Evolutionary conservation across 2,797 vertebrate species (phyloP).

Genomic region (Helicolenus hilgendorfi): DNA sequence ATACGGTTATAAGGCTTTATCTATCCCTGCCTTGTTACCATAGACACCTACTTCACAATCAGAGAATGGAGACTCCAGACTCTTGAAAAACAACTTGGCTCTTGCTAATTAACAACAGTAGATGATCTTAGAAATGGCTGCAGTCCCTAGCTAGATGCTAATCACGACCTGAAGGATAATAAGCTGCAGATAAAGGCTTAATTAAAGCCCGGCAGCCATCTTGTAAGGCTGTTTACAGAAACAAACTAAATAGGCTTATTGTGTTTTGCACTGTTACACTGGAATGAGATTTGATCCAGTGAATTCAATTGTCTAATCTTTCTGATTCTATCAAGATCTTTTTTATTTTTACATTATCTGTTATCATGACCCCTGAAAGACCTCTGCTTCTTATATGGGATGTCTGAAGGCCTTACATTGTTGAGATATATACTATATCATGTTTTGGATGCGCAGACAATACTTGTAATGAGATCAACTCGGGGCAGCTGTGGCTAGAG

Average conservation of each 20-base stretch:
- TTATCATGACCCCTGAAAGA: neutral
- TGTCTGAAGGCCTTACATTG: neutral
- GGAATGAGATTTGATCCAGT: conserved; percentile 10
- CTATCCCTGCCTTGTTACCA: neutral
- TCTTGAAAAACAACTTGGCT: conserved; percentile 30
- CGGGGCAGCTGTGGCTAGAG: too few relatives aligned
- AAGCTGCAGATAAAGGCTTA: conserved; percentile 58
- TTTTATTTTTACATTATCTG: neutral
- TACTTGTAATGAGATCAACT: too few relatives aligned
- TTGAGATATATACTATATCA: neutral
- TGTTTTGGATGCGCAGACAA: neutral
- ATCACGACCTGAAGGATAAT: conserved; percentile 44
- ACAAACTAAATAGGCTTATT: conserved; percentile 7
- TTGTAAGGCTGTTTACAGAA: conserved; percentile 46
- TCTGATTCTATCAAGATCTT: neutral
- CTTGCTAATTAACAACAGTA: conserved; percentile 30
- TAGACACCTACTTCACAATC: neutral
- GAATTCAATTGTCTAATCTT: conserved; percentile 2
- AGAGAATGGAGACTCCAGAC: neutral
- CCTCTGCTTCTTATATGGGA: neutral
- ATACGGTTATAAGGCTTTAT: neutral
- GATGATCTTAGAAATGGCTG: conserved; percentile 20
- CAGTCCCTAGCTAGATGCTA: conserved; percentile 20
- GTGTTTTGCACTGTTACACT: neutral
- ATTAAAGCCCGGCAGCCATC: conserved; percentile 58